Evolutionary conservation across 2,113 vertebrate species (phyloP).

Genomic region (Tragelaphus strepsiceros): DNA sequence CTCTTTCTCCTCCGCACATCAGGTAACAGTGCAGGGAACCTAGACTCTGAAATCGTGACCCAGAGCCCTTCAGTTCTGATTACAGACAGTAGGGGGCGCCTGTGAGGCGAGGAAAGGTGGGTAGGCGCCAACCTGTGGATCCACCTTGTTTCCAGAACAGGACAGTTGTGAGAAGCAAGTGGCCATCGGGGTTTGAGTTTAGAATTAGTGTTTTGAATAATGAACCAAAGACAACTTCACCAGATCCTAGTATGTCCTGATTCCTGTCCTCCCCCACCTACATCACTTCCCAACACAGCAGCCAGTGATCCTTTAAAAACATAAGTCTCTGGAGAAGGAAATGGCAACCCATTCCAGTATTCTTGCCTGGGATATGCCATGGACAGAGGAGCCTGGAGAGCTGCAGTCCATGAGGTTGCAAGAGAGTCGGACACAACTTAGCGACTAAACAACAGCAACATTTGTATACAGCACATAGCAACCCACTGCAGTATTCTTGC

Average conservation of each 20-base stretch:
- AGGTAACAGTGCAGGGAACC: accelerated
- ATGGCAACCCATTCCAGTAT: neutral
- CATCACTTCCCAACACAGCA: neutral
- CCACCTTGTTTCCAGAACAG: neutral
- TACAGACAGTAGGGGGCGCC: neutral
- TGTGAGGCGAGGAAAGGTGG: neutral
- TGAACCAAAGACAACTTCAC: neutral
- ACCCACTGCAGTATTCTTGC: neutral
- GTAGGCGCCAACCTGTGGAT: neutral
- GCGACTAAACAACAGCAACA: neutral
- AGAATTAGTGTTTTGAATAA: neutral
- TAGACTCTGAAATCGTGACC: too few relatives aligned
- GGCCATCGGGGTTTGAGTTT: too few relatives aligned
- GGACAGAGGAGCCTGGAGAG: neutral
- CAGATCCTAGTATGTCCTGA: neutral
- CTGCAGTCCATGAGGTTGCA: neutral
- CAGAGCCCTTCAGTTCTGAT: neutral
- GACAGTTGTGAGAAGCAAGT: neutral
- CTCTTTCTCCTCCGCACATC: neutral
- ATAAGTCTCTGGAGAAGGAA: neutral
- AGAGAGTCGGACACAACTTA: neutral
- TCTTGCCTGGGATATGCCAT: neutral
- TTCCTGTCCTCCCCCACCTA: neutral
- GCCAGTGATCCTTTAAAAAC: neutral
- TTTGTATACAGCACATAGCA: neutral